Percentiles rank a stretch among this genome's conserved stretches.
Evolutionary conservation across 2,113 vertebrate genomes (phyloP).

Genomic region (Salminus brasiliensis): DNA sequence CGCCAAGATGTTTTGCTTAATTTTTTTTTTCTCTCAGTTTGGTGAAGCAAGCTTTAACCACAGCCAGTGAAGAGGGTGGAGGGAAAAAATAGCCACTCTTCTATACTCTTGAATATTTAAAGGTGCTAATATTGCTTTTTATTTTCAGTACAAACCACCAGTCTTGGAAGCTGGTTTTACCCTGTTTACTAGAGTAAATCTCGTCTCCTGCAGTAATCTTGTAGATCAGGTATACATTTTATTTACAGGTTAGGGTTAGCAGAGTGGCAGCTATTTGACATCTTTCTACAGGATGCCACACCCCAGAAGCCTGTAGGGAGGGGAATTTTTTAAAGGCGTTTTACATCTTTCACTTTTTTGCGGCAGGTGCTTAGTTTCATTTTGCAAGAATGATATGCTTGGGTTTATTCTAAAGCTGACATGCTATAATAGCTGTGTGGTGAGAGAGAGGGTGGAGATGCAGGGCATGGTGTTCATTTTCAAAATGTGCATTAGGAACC

Average conservation of each 20-base stretch:
- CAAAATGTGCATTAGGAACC: background rate
- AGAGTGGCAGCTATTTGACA: background rate
- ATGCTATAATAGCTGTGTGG: background rate
- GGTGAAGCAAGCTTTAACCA: background rate
- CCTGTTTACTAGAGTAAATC: background rate
- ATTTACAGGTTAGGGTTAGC: background rate
- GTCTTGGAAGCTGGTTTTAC: background rate
- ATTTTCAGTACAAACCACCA: too few relatives aligned
- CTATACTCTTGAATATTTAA: background rate
- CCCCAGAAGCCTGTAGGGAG: background rate
- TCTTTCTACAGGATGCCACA: background rate
- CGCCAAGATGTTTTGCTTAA: background rate
- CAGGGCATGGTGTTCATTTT: background rate
- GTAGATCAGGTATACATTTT: background rate
- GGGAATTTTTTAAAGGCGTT: background rate
- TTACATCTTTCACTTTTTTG: background rate
- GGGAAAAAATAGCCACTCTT: background rate
- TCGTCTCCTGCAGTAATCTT: background rate
- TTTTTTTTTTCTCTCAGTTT: too few relatives aligned
- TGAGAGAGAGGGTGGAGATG: background rate
- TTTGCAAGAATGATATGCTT: background rate
- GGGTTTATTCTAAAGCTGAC: background rate
- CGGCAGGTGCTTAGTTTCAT: background rate
- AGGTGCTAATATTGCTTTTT: too few relatives aligned
- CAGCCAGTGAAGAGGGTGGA: too few relatives aligned